Conservation (phyloP, 1,140 invertebrate genomes). For the Achroia grisella region DNA sequence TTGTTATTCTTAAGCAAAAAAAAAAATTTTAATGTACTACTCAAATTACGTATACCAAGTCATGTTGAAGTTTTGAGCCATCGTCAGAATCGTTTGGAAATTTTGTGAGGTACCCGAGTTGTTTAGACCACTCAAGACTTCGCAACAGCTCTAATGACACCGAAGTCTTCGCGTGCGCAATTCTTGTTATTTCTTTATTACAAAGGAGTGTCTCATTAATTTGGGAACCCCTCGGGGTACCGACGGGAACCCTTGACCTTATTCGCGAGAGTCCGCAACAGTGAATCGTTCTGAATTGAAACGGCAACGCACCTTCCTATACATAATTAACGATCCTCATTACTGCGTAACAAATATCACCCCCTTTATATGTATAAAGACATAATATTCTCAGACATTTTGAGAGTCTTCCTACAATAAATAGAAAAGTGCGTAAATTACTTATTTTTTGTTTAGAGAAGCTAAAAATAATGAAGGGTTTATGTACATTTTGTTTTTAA, state of each 20-base stretch:
- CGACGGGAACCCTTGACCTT: slow-evolving; percentile 68
- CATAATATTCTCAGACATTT: too few species aligned
- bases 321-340: slow-evolving; percentile 72
- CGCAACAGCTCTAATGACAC: slow-evolving; percentile 64
- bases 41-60: too few species aligned
- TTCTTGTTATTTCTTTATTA: slow-evolving; percentile 74
- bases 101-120: slow-evolving; percentile 45
- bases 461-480: too few species aligned
- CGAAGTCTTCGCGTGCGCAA: slow-evolving; percentile 64
- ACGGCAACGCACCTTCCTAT: slow-evolving; percentile 57
- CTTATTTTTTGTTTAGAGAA: too few species aligned
- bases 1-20: too few species aligned
- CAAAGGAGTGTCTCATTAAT: slow-evolving; percentile 73
- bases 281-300: slow-evolving; percentile 57
- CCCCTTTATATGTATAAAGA: background rate
- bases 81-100: slow-evolving; percentile 24
- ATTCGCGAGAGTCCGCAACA: slow-evolving; percentile 56
- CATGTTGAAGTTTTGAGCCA: background rate
- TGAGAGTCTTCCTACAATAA: too few species aligned
- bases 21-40: too few species aligned
- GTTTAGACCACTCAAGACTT: slow-evolving; percentile 52
- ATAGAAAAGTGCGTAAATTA: too few species aligned
- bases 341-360: slow-evolving; percentile 49
- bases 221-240: slow-evolving; percentile 68
- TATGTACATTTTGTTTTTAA: too few species aligned